Conservation (phyloP, 2,888 invertebrate genomes). For the Drosophila leonis region DNA sequence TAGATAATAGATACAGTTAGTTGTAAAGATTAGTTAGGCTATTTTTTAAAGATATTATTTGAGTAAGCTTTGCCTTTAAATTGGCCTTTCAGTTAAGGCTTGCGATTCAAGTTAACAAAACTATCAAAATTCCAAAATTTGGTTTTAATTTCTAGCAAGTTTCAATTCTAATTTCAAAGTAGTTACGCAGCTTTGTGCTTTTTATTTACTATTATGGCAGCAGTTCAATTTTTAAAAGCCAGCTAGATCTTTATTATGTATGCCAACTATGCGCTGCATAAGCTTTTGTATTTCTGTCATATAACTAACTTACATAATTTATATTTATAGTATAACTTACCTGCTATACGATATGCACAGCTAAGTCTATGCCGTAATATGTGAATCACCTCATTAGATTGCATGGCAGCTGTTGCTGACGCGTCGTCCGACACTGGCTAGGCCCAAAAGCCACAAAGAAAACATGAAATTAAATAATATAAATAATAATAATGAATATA, state of each 20-base stretch:
- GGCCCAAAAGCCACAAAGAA: conserved; percentile 25
- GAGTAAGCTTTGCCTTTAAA: neutral
- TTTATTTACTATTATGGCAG: neutral
- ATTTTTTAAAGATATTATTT: no score
- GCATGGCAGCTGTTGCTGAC: conserved; percentile 44
- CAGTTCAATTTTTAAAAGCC: neutral
- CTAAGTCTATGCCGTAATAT: neutral
- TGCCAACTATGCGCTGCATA: neutral
- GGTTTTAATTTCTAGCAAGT: neutral
- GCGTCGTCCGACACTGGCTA: conserved; percentile 26
- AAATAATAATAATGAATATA: conserved; percentile 26
- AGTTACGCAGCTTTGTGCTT: neutral
- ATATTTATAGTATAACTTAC: neutral
- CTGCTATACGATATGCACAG: neutral
- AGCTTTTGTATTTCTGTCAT: neutral
- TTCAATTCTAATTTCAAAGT: neutral
- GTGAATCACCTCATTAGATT: conserved; percentile 67
- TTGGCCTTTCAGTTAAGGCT: no score
- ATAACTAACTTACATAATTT: conserved; percentile 15
- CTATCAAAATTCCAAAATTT: neutral
- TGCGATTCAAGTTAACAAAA: neutral
- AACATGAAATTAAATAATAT: conserved; percentile 7
- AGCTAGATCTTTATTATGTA: neutral
- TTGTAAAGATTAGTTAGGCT: no score
- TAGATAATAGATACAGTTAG: no score